phyloP scores from a whole-genome alignment of 1,140 invertebrate species.

The Notospermus geniculatus region DNA sequence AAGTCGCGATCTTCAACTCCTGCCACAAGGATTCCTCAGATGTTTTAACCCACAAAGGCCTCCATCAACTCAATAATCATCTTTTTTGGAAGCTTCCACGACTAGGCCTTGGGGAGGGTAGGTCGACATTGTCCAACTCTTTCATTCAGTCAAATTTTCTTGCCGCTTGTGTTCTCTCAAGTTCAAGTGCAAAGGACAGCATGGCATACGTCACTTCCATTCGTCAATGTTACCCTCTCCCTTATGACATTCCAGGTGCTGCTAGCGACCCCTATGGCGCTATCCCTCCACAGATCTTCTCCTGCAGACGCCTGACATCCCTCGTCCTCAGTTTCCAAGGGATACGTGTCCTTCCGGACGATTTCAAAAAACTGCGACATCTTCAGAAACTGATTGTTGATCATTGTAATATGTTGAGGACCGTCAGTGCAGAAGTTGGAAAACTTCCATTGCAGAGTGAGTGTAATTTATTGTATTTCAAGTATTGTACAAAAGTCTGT shows the following conservation, averaged over 20 bases:
- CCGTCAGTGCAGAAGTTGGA: slow-evolving; percentile 30
- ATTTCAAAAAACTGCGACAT: slow-evolving; percentile 10
- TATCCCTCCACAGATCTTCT: slow-evolving; percentile 14
- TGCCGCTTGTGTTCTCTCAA: too few species aligned
- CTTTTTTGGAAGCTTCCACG: slow-evolving; percentile 12
- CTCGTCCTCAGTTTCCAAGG: slow-evolving; percentile 12
- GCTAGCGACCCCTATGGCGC: slow-evolving; percentile 7
- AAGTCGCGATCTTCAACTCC: too few species aligned
- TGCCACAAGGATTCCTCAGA: background rate
- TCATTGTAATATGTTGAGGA: slow-evolving; percentile 25
- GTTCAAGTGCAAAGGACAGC: too few species aligned
- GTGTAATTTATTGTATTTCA: too few species aligned
- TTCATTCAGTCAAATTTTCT: too few species aligned
- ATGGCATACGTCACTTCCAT: too few species aligned
- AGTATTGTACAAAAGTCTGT: too few species aligned
- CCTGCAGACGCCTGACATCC: slow-evolving; percentile 4
- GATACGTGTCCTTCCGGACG: slow-evolving; percentile 14
- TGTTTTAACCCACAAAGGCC: background rate
- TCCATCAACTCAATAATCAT: slow-evolving; percentile 8
- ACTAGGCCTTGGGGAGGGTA: background rate
- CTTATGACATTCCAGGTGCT: slow-evolving; percentile 1
- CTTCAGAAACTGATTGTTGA: background rate
- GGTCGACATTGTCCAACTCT: too few species aligned
- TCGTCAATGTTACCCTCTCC: too few species aligned
- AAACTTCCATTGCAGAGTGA: slow-evolving; percentile 36